A percentile compares a stretch with the other conserved stretches of the same genome.
phyloP scores from a whole-genome alignment of 2,888 invertebrate genomes.

The Lasioglossum leucozonium region DNA sequence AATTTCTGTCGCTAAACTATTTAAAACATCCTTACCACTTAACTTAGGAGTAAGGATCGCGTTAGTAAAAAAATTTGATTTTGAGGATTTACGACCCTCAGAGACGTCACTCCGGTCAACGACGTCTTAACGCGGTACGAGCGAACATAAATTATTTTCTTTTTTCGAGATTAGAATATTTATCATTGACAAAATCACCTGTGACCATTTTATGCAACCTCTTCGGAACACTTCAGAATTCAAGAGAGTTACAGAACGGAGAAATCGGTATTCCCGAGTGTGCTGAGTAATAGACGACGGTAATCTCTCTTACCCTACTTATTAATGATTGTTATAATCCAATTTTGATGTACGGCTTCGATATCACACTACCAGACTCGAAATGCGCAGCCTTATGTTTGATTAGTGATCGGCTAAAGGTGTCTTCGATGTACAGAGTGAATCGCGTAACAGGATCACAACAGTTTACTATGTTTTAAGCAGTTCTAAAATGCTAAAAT shows the following conservation, averaged over 20 bases:
- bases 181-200: no score
- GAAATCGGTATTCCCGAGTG: background rate
- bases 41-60: no score
- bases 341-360: background rate
- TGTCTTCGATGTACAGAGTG: background rate
- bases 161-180: no score
- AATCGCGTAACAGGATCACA: background rate
- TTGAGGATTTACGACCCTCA: no score
- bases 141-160: no score
- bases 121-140: no score
- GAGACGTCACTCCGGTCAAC: no score
- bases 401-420: background rate
- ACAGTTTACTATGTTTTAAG: background rate
- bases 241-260: no score
- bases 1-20: no score
- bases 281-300: background rate
- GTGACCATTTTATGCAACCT: background rate
- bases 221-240: background rate
- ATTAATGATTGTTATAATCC: constrained; percentile 20
- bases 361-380: background rate
- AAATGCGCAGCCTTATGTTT: background rate
- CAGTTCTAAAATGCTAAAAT: background rate
- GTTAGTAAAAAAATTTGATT: no score
- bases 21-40: no score
- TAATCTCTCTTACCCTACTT: background rate